Base-by-base conservation (phyloP, 2,888 invertebrate genomes). In the Aleiodes testaceus region DNA sequence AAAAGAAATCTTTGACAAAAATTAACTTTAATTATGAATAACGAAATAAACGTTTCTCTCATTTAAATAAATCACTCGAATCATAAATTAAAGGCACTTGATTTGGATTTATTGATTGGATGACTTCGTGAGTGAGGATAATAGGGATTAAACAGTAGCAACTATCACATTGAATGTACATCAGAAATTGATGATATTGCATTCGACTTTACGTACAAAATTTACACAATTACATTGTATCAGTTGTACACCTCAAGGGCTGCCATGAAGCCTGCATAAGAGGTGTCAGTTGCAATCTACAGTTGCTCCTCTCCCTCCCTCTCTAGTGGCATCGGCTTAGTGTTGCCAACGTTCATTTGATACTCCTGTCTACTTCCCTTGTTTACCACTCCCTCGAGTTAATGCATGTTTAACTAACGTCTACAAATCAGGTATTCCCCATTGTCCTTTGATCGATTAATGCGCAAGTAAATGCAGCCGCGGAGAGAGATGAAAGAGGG, bases 231-330 rank as follows among this genome's bases (percentile, higher is more conserved):
- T 66, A 53, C 52, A 50, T 22, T 22, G 55, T 64, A 53, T 53
- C 53, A 20, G 53, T 26, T 9, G 36, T 53, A 22, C 53, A 53
- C 53, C 53, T 53, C 53, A 53, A 53, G 53, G 53, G 53, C 53
- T 53, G 22, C 42, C 47, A 50, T 53, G 74, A 78, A 80, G 77
- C 76, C 76, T 36, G 72, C 47, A 52, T 45, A 26, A 70, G 69
- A 72, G 68, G 77, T 75, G 79, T 79, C 78, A 75, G 74, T 78
- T 75, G 73, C 80, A 75, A 78, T 73, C 73, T 74, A 64, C 65
- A 74, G 75, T 78, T 36, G 36, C 36, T 9, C 9, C 36, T 75
- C 76, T 72, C 26, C 5, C 26, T 26, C 26, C 5, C 26, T 26
- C 65, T 72, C 69, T 74, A 30, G 64, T 74, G 77, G 76, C 80